Conservation (phyloP, 35 echinoderm and acorn worm genomes). For the Acanthaster planci region DNA sequence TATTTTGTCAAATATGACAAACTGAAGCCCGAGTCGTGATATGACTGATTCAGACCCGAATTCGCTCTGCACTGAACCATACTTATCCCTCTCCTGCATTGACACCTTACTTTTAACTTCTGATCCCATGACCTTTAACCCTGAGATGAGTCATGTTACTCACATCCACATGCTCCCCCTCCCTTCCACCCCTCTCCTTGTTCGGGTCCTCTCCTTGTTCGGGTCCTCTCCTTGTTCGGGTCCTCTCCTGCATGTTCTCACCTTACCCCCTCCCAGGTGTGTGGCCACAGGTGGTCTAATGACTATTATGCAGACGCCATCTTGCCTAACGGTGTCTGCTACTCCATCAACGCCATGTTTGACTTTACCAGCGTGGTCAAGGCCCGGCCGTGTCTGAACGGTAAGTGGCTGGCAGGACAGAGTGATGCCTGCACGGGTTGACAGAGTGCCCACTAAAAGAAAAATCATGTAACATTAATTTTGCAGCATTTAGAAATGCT, state of each 20-base stretch:
- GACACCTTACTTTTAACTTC: no score
- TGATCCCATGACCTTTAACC: no score
- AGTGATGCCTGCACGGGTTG: not conserved
- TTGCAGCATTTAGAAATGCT: no score
- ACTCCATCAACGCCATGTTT: constrained; percentile 67
- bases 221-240: not conserved
- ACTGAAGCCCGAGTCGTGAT: no score
- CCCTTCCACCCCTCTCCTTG: not conserved
- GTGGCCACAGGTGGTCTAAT: constrained; percentile 94
- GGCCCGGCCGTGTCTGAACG: constrained; percentile 81
- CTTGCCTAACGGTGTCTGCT: constrained; percentile 96
- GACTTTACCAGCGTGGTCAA: constrained; percentile 65
- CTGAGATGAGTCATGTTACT: no score
- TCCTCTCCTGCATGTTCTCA: not conserved
- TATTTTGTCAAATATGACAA: no score
- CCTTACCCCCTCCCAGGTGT: constrained; percentile 56
- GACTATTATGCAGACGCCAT: constrained; percentile 87
- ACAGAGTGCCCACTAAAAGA: no score
- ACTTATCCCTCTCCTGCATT: no score
- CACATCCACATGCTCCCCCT: not conserved
- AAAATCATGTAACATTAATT: no score
- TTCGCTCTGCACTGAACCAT: no score
- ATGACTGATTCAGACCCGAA: no score
- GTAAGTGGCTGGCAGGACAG: constrained; percentile 58
- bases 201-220: not conserved